Evolutionary conservation across 2,888 invertebrate genomes (phyloP).

Genomic region (Pterobdella sp.): DNA sequence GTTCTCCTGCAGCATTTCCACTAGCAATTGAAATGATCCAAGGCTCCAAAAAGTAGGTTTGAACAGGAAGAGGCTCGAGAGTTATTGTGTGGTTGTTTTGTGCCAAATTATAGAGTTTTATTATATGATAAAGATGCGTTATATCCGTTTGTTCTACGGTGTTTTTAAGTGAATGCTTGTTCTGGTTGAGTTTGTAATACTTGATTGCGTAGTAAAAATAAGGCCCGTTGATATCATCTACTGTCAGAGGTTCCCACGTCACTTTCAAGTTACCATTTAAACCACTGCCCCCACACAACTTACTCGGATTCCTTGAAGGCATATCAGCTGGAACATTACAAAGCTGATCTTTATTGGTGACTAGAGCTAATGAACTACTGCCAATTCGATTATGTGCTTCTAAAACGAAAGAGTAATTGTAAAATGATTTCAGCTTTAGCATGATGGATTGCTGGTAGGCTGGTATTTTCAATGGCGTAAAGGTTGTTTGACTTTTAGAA

Average conservation of each 20-base stretch:
- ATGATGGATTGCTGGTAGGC: constrained; percentile 16
- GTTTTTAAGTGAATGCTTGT: not conserved
- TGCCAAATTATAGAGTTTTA: not conserved
- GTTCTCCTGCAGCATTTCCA: not conserved
- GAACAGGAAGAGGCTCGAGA: not conserved
- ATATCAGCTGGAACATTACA: not conserved
- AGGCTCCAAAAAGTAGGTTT: not conserved
- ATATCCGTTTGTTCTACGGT: not conserved
- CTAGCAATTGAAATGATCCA: not conserved
- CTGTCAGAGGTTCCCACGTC: not conserved
- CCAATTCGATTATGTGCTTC: constrained; percentile 18
- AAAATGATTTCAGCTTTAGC: constrained; percentile 20
- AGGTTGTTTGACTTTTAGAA: not conserved
- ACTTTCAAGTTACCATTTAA: not conserved
- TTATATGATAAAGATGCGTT: not conserved
- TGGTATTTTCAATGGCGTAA: constrained; percentile 9
- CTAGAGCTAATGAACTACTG: constrained; percentile 2
- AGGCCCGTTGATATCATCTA: not conserved
- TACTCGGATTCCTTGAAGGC: not conserved
- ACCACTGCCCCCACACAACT: not conserved
- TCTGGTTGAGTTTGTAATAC: not conserved
- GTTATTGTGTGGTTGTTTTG: not conserved
- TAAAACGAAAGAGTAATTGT: constrained; percentile 23
- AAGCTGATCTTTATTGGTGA: not conserved
- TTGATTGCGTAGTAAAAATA: constrained; percentile 4